Evolutionary conservation across 1,140 invertebrate genomes (phyloP).

Genomic region (Galleria mellonella): DNA sequence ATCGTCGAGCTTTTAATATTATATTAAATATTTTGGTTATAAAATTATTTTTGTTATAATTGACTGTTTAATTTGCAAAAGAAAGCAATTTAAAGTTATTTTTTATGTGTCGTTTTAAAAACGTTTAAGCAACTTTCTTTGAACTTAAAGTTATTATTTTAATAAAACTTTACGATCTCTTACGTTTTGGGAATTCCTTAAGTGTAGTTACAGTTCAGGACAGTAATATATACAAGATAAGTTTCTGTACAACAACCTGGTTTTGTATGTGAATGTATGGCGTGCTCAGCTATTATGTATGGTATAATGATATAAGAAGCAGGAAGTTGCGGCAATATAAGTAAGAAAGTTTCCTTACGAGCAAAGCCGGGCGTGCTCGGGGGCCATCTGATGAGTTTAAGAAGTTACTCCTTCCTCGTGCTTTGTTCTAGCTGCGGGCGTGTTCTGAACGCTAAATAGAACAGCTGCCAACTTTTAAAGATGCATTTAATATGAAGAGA

Average conservation of each 20-base stretch:
- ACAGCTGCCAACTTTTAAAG: too few relatives aligned
- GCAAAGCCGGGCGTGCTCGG: conserved; percentile 35
- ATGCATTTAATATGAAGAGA: too few relatives aligned
- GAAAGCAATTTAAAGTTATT: too few relatives aligned
- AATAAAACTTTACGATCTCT: too few relatives aligned
- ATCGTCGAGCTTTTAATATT: not conserved
- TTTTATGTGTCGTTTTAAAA: too few relatives aligned
- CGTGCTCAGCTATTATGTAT: too few relatives aligned
- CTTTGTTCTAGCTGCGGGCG: conserved; percentile 19
- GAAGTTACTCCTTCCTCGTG: conserved; percentile 29
- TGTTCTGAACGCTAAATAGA: conserved; percentile 18
- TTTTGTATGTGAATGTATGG: too few relatives aligned
- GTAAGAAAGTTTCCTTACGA: conserved; percentile 42
- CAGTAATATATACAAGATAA: too few relatives aligned
- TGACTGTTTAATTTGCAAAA: not conserved
- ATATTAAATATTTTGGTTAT: not conserved
- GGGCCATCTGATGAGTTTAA: conserved; percentile 39
- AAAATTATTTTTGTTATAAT: not conserved
- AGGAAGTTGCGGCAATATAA: conserved; percentile 38
- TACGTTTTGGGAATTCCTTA: too few relatives aligned
- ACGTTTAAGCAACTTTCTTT: too few relatives aligned
- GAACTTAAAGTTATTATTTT: not conserved
- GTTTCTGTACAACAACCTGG: too few relatives aligned
- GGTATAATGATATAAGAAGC: conserved; percentile 20
- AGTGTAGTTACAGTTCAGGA: too few relatives aligned